Evolutionary conservation across 2,113 vertebrate species (phyloP).

Genomic region (Rhynchomys soricoides): DNA sequence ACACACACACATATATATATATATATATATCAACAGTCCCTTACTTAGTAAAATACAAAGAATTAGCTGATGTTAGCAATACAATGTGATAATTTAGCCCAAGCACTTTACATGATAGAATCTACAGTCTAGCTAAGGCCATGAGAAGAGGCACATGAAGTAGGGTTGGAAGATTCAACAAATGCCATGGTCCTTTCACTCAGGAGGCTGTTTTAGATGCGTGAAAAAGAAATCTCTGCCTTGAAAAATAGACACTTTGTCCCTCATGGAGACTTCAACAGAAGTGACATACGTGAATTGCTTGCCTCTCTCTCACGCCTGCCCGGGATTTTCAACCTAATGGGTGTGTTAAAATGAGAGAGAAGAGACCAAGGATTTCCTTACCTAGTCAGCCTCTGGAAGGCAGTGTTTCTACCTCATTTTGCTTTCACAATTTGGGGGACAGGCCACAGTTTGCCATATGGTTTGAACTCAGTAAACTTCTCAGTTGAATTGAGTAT

Average conservation of each 20-base stretch:
- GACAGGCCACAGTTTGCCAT: not conserved
- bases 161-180: not conserved
- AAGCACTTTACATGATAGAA: not conserved
- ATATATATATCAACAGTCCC: not conserved
- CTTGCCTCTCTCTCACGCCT: not conserved
- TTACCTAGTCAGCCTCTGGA: not conserved
- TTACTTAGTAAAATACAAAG: not conserved
- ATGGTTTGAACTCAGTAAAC: not conserved
- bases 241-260: not conserved
- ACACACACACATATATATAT: too few relatives aligned
- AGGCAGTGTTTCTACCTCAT: not conserved
- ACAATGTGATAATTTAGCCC: not conserved
- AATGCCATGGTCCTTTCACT: not conserved
- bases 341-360: not conserved
- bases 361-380: not conserved
- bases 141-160: not conserved
- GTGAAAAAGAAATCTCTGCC: not conserved
- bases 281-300: not conserved
- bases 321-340: not conserved
- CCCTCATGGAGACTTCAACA: not conserved
- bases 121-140: not conserved
- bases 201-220: not conserved
- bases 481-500: constrained; percentile 6
- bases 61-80: not conserved
- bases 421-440: not conserved